These are phyloP conservation scores for Pelecanoides urinatrix DNA, from an alignment of 2,113 vertebrate genomes.

Conservation along the genomic window DNA sequence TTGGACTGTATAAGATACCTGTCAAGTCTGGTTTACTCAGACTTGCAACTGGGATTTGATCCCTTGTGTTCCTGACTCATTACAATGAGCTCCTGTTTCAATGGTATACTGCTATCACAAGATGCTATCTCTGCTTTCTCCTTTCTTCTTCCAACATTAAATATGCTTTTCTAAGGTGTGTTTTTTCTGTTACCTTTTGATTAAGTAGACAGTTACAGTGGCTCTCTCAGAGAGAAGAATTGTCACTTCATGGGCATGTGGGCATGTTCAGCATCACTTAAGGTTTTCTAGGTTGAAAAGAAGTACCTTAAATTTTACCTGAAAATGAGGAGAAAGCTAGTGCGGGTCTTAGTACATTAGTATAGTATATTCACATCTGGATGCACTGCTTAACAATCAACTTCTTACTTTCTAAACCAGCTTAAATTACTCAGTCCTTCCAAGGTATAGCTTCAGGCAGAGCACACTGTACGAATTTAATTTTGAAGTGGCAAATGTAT, in stretches of 20 bases:
- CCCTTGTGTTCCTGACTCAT: background rate
- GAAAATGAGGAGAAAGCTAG: background rate
- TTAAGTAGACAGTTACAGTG: background rate
- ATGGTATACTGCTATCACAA: background rate
- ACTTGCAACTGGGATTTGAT: background rate
- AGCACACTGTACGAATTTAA: constrained; percentile 1
- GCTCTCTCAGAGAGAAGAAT: background rate
- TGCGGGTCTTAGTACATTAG: background rate
- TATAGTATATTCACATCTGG: background rate
- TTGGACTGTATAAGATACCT: background rate
- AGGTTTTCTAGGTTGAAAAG: background rate
- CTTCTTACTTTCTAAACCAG: constrained; percentile 10
- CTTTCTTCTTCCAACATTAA: background rate
- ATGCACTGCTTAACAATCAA: background rate
- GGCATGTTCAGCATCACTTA: background rate
- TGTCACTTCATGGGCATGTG: background rate
- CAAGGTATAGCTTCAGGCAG: constrained; percentile 17
- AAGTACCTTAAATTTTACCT: background rate
- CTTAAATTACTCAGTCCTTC: constrained; percentile 8
- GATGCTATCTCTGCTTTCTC: background rate
- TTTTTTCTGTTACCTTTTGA: background rate
- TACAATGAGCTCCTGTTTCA: background rate
- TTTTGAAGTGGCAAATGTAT: constrained; percentile 23
- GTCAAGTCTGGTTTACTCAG: background rate
- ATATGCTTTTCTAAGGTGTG: background rate